Evolutionary conservation across 2,888 invertebrate genomes (phyloP), one percentile per base, ranked within the genome.

Genomic region (Acanthacorydalis orientalis): DNA sequence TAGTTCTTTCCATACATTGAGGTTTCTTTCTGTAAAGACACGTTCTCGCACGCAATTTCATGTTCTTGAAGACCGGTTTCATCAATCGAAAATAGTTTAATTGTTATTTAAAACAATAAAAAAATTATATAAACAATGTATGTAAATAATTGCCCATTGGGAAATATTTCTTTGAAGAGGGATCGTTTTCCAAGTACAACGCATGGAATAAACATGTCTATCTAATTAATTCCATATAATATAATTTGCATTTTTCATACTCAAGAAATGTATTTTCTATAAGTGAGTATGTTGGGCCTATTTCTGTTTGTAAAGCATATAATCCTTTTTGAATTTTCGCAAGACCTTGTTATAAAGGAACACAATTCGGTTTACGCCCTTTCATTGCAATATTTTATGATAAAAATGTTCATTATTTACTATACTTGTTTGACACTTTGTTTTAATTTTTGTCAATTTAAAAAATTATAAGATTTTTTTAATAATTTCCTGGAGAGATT

Each of bases 161-260:
- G 23, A 37, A 37, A 12, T 10, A 37, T 37, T 37, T 37, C 37
- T 14, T 12, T 37, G 14, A 12, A 37, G 8, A 10, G 37, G 7
- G 37, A 12, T 2, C 14, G 7, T 14, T 37, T 37, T 14, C 7
- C 6, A n/a, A 37, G 8, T 14, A 10, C 9, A 12, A 37, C 14
- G 8, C 37, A 37, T 14, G 37, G 37, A 14, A 7, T 9, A 7
- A 7, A 37, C n/a, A n/a, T 14, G 12, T 37, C 9, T 14, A 37
- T 14, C 1, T 37, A 37, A 12, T 9, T n/a, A 9, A 49, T 40
- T 49, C 57, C 57, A 32, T 55, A 51, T 14, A n/a, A n/a, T n/a
- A n/a, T n/a, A 62, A 46, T 15, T 55, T 58, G 43, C 61, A 62
- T 49, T 60, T 62, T 48, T 62, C 61, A 14, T 55, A 53, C 49